Evolutionary conservation across 2,113 vertebrate species (phyloP), one percentile per base, ranked within the genome.

Genomic region (Dermatemys mawii): DNA sequence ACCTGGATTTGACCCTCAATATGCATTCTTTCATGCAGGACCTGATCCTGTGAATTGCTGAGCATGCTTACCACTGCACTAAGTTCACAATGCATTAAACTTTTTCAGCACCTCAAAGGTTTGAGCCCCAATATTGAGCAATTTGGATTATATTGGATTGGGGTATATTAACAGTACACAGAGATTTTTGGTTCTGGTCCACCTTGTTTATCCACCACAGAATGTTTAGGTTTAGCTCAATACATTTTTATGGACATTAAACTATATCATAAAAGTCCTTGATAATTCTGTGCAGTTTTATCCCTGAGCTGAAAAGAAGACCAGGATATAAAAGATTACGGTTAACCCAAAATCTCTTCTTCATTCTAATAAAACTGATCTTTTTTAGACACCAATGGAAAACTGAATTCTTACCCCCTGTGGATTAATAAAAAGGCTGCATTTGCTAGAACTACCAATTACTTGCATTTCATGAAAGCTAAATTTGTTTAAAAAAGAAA

Each of bases 361-460:
- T 87, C 89, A 13, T 89, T 87, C 93, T 35, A 79, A 8, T 53
- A 22, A 91, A 24, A 10, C 67, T 63, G 35, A 63, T 93, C n/a
- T n/a, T n/a, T 95, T 95, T 19, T 6, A 70, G 22, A 35, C 50
- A 81, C 14, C 78, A 60, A 19, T n/a, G 11, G 86, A 94, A 94
- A 78, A 51, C 5, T 83, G 11, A 94, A 73, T 90, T 78, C 53
- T 86, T 96, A 86, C 41, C 60, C 38, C 60, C 19, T 8, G 29
- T 38, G 19, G 49, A 48, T 93, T 89, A 96, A 57, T 84, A 81
- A 82, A 86, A 92, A 93, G 90, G 19, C 35, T 79, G 9, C 24
- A 16, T 93, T 95, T 96, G 82, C 55, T 78, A 80, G 38, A 88
- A 82, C 80, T 67, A 51, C 87, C 84, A 94, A 86, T 89, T 83